phyloP scores from a whole-genome alignment of 2,113 vertebrate genomes.

The Orthonyx spaldingii region DNA sequence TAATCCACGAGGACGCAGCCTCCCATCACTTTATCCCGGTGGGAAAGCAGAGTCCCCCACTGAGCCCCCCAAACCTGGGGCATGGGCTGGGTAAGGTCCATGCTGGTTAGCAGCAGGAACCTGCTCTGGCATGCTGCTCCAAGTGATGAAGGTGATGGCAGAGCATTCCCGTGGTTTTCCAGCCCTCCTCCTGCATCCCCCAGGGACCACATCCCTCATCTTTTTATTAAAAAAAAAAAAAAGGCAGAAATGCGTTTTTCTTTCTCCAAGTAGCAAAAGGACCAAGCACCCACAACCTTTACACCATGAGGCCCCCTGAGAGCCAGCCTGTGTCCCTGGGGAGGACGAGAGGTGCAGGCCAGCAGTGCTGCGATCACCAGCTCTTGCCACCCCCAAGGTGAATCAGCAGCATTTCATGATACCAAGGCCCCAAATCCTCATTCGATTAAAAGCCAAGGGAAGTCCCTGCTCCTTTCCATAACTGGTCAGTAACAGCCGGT shows the following conservation, averaged over 20 bases:
- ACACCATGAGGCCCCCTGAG: neutral
- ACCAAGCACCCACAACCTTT: neutral
- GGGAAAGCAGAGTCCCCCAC: fast-evolving
- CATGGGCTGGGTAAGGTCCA: neutral
- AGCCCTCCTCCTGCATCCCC: neutral
- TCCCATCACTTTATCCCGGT: fast-evolving
- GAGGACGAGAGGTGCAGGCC: neutral
- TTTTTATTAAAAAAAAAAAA: neutral
- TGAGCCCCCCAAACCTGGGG: neutral
- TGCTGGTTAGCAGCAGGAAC: neutral
- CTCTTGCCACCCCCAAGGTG: neutral
- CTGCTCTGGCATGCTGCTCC: neutral
- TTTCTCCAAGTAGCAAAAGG: neutral
- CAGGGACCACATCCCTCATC: fast-evolving
- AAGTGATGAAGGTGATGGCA: neutral
- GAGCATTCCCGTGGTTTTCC: neutral
- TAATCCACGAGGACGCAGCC: neutral
- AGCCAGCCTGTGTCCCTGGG: neutral
- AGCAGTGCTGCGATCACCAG: neutral
- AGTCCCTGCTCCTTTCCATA: neutral
- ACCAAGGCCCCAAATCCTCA: neutral
- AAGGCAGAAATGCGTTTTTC: neutral
- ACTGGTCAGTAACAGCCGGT: neutral
- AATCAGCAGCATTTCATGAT: neutral
- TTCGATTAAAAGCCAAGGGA: neutral